Conservation (phyloP, 2,113 vertebrate genomes). For the Thalassoma bifasciatum region DNA sequence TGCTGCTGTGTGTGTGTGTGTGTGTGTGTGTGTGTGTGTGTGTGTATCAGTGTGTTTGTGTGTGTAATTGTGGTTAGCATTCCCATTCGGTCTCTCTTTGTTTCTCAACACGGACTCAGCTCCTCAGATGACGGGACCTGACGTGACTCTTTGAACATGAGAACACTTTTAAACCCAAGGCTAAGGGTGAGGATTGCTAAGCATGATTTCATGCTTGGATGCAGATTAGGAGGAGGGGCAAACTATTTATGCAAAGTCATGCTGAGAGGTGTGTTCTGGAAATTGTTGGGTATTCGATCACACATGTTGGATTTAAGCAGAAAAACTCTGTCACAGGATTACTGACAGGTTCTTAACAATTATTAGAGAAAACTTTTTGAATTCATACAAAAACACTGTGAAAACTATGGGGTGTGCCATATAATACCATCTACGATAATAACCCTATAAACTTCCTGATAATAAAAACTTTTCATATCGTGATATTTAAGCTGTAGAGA, state of each 20-base stretch:
- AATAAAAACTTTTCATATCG: too few relatives aligned
- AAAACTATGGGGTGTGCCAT: too few relatives aligned
- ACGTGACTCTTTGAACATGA: constrained; percentile 67
- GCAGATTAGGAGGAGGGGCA: not conserved
- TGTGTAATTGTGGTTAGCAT: not conserved
- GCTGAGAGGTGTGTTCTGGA: not conserved
- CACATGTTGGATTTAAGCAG: not conserved
- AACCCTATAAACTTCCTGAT: too few relatives aligned
- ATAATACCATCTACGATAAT: too few relatives aligned
- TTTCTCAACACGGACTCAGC: constrained; percentile 67
- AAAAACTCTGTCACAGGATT: too few relatives aligned
- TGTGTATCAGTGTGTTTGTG: constrained; percentile 25
- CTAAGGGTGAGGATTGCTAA: constrained; percentile 36
- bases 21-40: constrained; percentile 7
- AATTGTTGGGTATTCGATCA: not conserved
- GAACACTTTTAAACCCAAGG: constrained; percentile 25
- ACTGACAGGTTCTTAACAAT: too few relatives aligned
- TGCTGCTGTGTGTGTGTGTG: not conserved
- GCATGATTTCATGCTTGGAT: constrained; percentile 47
- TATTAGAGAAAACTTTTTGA: too few relatives aligned
- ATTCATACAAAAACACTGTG: too few relatives aligned
- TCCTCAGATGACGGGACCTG: constrained; percentile 40
- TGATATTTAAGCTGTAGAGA: too few relatives aligned
- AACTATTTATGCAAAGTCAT: constrained; percentile 15
- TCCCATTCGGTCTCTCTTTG: constrained; percentile 49